phyloP scores from a whole-genome alignment of 2,888 invertebrate species.

The Clusia tigrina region DNA sequence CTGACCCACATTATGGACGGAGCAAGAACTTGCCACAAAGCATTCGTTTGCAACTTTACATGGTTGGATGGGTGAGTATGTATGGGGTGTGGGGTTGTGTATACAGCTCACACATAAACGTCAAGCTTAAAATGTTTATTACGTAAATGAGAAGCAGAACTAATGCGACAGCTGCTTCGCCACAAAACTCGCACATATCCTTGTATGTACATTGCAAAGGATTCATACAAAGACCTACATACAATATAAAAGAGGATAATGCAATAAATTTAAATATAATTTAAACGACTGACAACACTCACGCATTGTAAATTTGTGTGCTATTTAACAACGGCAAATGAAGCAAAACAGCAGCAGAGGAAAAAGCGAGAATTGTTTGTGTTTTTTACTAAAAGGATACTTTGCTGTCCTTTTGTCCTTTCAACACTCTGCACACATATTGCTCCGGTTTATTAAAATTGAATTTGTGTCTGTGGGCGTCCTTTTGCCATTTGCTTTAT shows the following conservation, averaged over 20 bases:
- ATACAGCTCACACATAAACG: not conserved
- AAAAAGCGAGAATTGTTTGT: not conserved
- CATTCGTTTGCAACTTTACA: not conserved
- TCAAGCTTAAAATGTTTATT: constrained; percentile 8
- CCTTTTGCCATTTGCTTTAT: not conserved
- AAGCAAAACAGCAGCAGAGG: not conserved
- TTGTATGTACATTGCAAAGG: not conserved
- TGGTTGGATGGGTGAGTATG: not conserved
- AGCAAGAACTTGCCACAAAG: not conserved
- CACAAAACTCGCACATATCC: not conserved
- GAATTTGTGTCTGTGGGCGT: not conserved
- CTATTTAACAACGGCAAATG: not conserved
- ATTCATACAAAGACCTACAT: not conserved
- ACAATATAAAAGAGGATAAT: constrained; percentile 23
- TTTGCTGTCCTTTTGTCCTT: not conserved
- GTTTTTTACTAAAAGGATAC: too few species aligned
- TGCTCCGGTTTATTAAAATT: constrained; percentile 1
- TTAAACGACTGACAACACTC: constrained; percentile 17
- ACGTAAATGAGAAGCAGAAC: constrained; percentile 15
- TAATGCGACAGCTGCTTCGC: constrained; percentile 6
- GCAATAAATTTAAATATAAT: constrained; percentile 27
- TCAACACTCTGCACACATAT: not conserved
- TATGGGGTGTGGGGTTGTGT: too few species aligned
- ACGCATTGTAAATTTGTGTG: constrained; percentile 9
- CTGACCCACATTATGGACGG: constrained; percentile 4